Base-by-base conservation (phyloP, 2,888 invertebrate species). In the Lasioglossum oenotherae region DNA sequence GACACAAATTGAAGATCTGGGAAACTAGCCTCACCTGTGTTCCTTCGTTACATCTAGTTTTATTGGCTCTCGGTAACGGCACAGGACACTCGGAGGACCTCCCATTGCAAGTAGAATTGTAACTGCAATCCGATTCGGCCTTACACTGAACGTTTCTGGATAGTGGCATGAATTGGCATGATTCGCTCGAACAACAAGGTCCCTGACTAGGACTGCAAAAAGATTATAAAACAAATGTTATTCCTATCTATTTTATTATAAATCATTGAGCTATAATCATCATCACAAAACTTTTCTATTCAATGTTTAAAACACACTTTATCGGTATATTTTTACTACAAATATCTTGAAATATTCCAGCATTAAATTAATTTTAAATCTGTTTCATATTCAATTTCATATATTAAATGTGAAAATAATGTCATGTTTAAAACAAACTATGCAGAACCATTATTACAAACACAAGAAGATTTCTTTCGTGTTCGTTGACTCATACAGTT, bases 1-100 rank as follows among this genome's bases (percentile, higher is more conserved):
- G n/a, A 73, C 72, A 46, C 16, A 60, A 53, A 76, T 71, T 57
- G 38, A 74, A 75, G 64, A 81, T 23, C 64, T 4, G 57, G 31
- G 69, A 73, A 31, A 12, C 3, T 41, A 2, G n/a, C 3, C 95
- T 95, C 89, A 97, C 96, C 95, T 97, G 97, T 72, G 97, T 96
- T 95, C 98, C 98, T 94, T 99, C 98, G 95, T 99, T 99, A 95
- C 99, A 99, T 93, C 98, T 97, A n/a, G 99, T 99, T 94, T 98
- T 98, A 95, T 99, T 97, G 71, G 97, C 97, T 93, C 98, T 97
- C 53, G 98, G 97, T 53, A 96, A 95, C 0, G 99, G 98, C 74
- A 96, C 95, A 4, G 99, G 99, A 95, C 99, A 99, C 93, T 97
- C 97, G 14, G 99, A 98, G 19, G 97, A 97, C 76, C 96, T 96